These are phyloP conservation scores for Casuarius casuarius DNA, from an alignment of 2,113 vertebrate genomes.

Conservation along the genomic window DNA sequence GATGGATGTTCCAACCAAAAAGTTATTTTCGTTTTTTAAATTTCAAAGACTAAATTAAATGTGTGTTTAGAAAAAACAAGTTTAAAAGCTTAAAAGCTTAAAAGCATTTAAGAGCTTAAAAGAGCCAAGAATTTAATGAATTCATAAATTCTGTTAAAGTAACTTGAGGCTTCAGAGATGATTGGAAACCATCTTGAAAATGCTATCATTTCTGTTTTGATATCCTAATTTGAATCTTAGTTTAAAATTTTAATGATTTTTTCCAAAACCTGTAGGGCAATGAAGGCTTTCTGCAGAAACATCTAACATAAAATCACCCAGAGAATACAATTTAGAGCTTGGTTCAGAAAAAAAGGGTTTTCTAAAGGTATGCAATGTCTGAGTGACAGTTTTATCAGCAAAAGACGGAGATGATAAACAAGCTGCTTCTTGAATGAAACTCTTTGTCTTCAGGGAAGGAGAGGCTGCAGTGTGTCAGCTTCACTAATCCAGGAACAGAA, in stretches of 20 bases:
- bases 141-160: not conserved
- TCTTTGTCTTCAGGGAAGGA: conserved; percentile 3
- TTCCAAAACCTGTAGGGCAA: not conserved
- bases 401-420: not conserved
- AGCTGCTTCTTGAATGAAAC: conserved; percentile 50
- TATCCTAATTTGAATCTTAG: not conserved
- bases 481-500: not conserved
- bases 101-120: not conserved
- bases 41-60: not conserved
- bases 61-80: not conserved
- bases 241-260: not conserved
- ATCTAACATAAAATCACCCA: not conserved
- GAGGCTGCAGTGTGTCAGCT: not conserved
- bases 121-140: not conserved
- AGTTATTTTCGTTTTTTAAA: not conserved
- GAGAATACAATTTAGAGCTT: not conserved
- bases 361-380: not conserved
- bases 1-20: not conserved
- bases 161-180: not conserved
- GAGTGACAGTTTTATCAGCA: not conserved
- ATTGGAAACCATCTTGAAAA: not conserved
- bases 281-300: not conserved
- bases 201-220: not conserved
- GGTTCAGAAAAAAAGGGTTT: not conserved
- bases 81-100: not conserved